A percentile compares a stretch with the other conserved stretches of the same genome.
Conservation (phyloP, 2,113 vertebrate genomes). For the Bos javanicus region DNA sequence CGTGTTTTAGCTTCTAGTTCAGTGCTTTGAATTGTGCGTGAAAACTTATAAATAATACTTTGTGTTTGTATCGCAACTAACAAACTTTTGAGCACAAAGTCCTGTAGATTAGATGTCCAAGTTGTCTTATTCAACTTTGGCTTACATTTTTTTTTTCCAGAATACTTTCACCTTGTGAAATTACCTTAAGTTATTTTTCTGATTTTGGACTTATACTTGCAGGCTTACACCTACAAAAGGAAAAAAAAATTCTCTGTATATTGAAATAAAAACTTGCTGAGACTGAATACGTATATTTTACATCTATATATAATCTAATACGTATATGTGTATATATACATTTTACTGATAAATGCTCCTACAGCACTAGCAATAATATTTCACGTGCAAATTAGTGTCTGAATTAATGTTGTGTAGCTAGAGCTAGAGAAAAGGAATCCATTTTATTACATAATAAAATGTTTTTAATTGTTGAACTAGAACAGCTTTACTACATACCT, state of each 20-base stretch:
- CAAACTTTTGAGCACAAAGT: neutral
- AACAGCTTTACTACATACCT: constrained; percentile 77
- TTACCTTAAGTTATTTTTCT: neutral
- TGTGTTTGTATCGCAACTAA: neutral
- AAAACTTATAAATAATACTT: neutral
- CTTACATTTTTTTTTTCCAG: neutral
- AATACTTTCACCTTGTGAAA: neutral
- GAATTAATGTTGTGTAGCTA: constrained; percentile 75
- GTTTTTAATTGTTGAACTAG: constrained; percentile 79
- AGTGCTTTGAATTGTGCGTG: neutral
- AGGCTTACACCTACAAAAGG: neutral
- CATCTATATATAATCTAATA: constrained; percentile 37
- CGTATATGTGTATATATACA: neutral
- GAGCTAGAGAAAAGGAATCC: constrained; percentile 61
- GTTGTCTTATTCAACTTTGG: neutral
- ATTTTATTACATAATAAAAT: constrained; percentile 81
- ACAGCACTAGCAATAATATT: constrained; percentile 68
- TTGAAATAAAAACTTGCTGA: constrained; percentile 40
- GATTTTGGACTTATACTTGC: neutral
- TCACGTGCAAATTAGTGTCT: constrained; percentile 73
- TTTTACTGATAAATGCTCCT: constrained; percentile 66
- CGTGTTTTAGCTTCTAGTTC: neutral
- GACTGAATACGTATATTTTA: neutral
- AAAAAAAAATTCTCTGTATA: constrained; percentile 49
- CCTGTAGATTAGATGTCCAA: neutral